Base-by-base conservation (phyloP, 2,888 invertebrate genomes). In the Chouioia cunea region DNA sequence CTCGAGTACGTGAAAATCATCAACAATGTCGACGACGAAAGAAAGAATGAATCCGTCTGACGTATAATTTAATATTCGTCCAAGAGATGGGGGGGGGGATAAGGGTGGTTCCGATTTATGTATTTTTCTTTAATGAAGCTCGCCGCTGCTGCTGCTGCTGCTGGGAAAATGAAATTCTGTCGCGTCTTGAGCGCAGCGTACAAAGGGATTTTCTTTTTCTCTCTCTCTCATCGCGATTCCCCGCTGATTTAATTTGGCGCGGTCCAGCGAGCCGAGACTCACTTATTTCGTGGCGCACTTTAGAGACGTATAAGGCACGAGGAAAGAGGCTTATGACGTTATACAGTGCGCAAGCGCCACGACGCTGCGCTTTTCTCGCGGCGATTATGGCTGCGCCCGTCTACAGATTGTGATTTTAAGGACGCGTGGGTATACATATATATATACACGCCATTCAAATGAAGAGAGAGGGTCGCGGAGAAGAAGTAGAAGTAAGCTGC, bases 241-340 rank as follows among this genome's bases (percentile, higher is more conserved):
- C 54, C 18, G 54, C 71, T 68, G 71, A 71, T 71, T 71, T 68
- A 71, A 71, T 71, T 71, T 68, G 36, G 58, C 67, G 64, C 64
- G 64, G 69, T 76, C 72, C 73, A 73, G 71, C 64, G 74, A 70
- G 48, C 47, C 54, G 65, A 50, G 48, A 16, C 56, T 36, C 56
- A 12, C 36, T 54, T 60, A 27, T 12, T 16, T 59, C 66, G 52
- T 52, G 62, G 15, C 16, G 62, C 48, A 44, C 52, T 36, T 20
- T 15, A n/a, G n/a, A 65, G 74, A 60, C 73, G 59, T 73, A 77
- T 77, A 75, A 77, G 70, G 76, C 64, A 76, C 75, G 71, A 71
- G 64, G 71, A n/a, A 53, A 64, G 53, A 36, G 16, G 47, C 22
- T 8, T 50, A 44, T n/a, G 46, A 23, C 15, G 20, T n/a, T 12